Evolutionary conservation across 2,888 invertebrate species (phyloP), one percentile per base, ranked within the genome.

Genomic region (Mesochorus sp.): DNA sequence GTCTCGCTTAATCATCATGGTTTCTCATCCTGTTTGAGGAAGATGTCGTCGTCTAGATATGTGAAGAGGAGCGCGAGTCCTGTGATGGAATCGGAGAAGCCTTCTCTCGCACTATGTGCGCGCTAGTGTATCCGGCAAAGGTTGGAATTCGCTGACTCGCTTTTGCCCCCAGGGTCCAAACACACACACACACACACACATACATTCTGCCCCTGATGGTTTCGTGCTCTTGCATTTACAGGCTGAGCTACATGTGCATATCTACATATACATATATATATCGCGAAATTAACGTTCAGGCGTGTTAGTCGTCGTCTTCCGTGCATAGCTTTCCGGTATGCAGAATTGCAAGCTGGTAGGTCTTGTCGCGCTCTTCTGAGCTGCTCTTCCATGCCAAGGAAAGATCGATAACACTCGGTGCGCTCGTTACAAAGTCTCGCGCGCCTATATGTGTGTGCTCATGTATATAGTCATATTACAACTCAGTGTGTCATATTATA

Each of bases 371-470:
- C n/a, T 34, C 34, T n/a, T 34, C 34, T 34, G 3, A 10, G 10
- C n/a, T 8, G 1, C 8, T 8, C 34, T 34, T 42, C 6, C 24
- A 6, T 2, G 24, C 14, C 26, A 49, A 55, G 66, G 67, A 53
- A 53, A 75, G 78, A 66, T 79, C 78, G 78, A 79, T 79, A 79
- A 79, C 75, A 79, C 78, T 71, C 75, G 71, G 78, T 44, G 75
- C 61, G 70, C 78, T 79, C 78, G 78, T 79, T 79, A 79, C 71
- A 53, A 75, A 79, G 66, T 71, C 49, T 51, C 71, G 66, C 53
- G 75, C 74, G 70, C 71, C 19, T 39, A 61, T 31, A 61, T 51
- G 39, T 44, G 47, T 66, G 55, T 67, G 39, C 10, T 1, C 51
- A 53, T 64, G 39, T 59, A 51, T 51, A 59, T 70, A 62, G 51